Percentiles rank a stretch among this genome's conserved stretches.
phyloP scores from a whole-genome alignment of 2,797 vertebrate species.

The Nyctalus aviator region DNA sequence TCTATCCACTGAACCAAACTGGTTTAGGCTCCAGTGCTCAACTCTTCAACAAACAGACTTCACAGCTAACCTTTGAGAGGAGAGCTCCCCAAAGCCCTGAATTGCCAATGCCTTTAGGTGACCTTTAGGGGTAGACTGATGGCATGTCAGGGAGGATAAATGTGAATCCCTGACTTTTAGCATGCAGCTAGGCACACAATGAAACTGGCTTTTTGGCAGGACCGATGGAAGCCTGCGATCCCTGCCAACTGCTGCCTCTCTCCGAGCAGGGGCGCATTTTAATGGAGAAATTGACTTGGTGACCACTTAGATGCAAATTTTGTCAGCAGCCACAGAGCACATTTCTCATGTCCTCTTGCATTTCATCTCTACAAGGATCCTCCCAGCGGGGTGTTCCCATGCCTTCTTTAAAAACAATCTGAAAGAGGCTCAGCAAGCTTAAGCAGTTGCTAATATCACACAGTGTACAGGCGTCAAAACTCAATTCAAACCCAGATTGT shows the following conservation, averaged over 20 bases:
- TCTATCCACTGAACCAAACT: too few relatives aligned
- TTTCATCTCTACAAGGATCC: background rate
- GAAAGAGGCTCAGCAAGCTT: background rate
- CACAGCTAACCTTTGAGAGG: slow-evolving; percentile 62
- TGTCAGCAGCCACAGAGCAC: background rate
- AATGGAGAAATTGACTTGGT: background rate
- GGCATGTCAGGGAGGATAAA: slow-evolving; percentile 65
- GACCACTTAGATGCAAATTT: background rate
- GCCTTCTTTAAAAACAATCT: slow-evolving; percentile 37
- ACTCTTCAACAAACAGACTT: slow-evolving; percentile 66
- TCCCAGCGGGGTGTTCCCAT: background rate
- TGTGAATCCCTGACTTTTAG: slow-evolving; percentile 62
- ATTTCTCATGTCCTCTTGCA: background rate
- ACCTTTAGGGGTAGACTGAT: slow-evolving; percentile 51
- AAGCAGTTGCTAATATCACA: background rate
- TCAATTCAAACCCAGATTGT: background rate
- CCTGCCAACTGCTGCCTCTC: background rate
- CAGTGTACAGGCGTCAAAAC: background rate
- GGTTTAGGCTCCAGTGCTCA: background rate
- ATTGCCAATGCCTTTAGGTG: background rate
- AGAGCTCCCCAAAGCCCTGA: background rate
- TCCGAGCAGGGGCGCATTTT: background rate
- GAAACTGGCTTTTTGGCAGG: background rate
- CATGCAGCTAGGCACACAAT: background rate
- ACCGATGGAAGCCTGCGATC: background rate